Evolutionary conservation across 1,140 invertebrate species (phyloP).

Genomic region (Halictus rubicundus): DNA sequence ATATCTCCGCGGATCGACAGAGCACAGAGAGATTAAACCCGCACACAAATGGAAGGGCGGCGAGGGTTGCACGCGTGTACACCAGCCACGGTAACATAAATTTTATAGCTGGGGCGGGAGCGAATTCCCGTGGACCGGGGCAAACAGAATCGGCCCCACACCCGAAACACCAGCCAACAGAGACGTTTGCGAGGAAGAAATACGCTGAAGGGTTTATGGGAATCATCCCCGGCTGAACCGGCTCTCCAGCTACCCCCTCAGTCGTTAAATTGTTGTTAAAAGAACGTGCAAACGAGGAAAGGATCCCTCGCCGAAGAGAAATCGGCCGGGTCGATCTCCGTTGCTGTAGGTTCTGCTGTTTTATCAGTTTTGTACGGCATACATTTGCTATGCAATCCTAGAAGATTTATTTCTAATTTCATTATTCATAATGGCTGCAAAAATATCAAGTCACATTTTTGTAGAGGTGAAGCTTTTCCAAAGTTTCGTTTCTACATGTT

Average conservation of each 20-base stretch:
- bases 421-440: too few species aligned
- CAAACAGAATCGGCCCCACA: not conserved
- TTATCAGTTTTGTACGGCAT: too few species aligned
- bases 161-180: not conserved
- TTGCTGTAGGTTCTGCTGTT: too few species aligned
- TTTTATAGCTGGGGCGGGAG: not conserved
- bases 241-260: not conserved
- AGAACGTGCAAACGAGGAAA: slow-evolving; percentile 16
- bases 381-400: too few species aligned
- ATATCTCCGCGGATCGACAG: slow-evolving; percentile 12
- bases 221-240: not conserved
- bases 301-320: not conserved
- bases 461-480: too few species aligned
- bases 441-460: too few species aligned
- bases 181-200: slow-evolving; percentile 16
- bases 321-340: not conserved
- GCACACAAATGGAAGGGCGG: not conserved
- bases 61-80: not conserved
- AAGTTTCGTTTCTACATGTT: too few species aligned
- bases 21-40: slow-evolving; percentile 9
- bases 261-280: slow-evolving; percentile 21
- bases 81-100: slow-evolving; percentile 8
- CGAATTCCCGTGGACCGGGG: not conserved
- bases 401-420: too few species aligned
- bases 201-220: not conserved